Conservation (phyloP, 2,888 invertebrate genomes). For the Leucania comma region DNA sequence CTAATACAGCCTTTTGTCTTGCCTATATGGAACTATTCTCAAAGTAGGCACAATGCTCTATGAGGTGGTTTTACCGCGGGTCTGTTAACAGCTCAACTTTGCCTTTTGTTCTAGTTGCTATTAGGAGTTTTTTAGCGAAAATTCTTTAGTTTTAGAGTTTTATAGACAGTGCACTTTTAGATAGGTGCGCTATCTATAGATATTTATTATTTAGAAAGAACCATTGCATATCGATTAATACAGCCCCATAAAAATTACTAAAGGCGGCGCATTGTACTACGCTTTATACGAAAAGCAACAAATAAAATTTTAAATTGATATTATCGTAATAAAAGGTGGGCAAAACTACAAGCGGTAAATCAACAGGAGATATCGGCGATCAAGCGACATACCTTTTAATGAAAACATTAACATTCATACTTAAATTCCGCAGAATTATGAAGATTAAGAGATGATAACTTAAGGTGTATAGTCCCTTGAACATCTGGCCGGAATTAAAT, state of each 20-base stretch:
- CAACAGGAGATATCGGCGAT: constrained; percentile 1
- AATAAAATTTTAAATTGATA: background rate
- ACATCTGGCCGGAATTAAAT: too few species aligned
- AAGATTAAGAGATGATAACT: constrained; percentile 7
- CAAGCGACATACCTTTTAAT: background rate
- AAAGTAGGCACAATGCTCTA: background rate
- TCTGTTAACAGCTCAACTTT: constrained; percentile 19
- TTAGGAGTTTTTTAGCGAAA: constrained; percentile 11
- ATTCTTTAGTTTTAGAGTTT: constrained; percentile 19
- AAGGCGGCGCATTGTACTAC: background rate
- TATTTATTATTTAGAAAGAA: background rate
- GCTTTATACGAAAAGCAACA: background rate
- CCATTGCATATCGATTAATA: background rate
- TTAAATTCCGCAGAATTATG: constrained; percentile 9
- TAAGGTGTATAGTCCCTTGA: too few species aligned
- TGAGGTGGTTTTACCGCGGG: constrained; percentile 14
- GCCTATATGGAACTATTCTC: constrained; percentile 27
- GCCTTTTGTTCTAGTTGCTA: constrained; percentile 19
- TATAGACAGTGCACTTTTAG: background rate
- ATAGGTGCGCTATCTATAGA: background rate
- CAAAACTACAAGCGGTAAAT: constrained; percentile 2
- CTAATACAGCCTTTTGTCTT: constrained; percentile 22
- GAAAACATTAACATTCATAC: constrained; percentile 4
- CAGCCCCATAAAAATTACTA: background rate
- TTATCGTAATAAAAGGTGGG: background rate